These are phyloP conservation scores for Tringa solitaria DNA, from an alignment of 2,113 vertebrate species.

Conservation along the genomic window DNA sequence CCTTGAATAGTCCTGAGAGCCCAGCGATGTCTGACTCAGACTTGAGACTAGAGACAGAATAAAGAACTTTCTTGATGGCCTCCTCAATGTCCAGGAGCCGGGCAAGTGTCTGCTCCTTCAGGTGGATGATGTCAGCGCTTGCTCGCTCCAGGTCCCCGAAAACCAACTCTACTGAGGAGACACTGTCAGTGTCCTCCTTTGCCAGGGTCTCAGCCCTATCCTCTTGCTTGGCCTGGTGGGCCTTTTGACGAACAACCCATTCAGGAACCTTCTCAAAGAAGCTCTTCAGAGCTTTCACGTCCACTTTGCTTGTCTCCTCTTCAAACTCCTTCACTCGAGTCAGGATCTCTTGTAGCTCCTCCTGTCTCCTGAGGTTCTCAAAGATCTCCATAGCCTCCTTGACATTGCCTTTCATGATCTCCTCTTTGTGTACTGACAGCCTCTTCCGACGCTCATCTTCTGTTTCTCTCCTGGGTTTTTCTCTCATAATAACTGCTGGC, in stretches of 20 bases:
- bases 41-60: constrained; percentile 88
- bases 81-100: constrained; percentile 89
- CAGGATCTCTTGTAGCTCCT: constrained; percentile 85
- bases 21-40: constrained; percentile 84
- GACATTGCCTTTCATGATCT: constrained; percentile 86
- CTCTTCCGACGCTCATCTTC: constrained; percentile 84
- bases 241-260: constrained; percentile 70
- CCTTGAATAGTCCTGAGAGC: constrained; percentile 83
- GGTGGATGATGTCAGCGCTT: constrained; percentile 85
- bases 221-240: constrained; percentile 12
- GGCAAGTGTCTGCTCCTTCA: constrained; percentile 92
- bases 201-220: constrained; percentile 34
- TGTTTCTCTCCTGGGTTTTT: constrained; percentile 77
- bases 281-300: constrained; percentile 77
- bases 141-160: constrained; percentile 90
- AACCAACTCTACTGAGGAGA: constrained; percentile 80
- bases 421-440: constrained; percentile 87
- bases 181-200: constrained; percentile 62
- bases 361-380: constrained; percentile 82
- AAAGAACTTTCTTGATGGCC: constrained; percentile 90
- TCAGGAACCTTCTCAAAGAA: constrained; percentile 86
- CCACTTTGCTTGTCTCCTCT: constrained; percentile 79
- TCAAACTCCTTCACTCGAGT: constrained; percentile 85
- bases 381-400: constrained; percentile 82
- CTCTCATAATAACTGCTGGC: constrained; percentile 74